Evolutionary conservation across 1,140 invertebrate species (phyloP), one percentile per base, ranked within the genome.

Genomic region (Nymphalis io): DNA sequence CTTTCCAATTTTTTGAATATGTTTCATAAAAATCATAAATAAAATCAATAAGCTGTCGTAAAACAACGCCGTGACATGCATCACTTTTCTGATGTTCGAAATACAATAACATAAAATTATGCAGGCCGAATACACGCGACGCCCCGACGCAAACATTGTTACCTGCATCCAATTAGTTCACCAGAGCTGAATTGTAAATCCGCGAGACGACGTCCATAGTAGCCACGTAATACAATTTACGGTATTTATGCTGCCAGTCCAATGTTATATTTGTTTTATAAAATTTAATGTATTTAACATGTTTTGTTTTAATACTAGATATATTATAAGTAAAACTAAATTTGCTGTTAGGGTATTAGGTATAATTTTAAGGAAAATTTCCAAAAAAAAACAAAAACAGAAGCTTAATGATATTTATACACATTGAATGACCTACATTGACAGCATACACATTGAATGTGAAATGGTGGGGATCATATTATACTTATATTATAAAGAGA

Each of bases 121-220:
- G 66, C 70, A 74, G 65, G 64, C 70, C 27, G 65, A 16, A 51
- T 61, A 58, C 62, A 68, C 62, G 66, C 53, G 66, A 63, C 64
- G 66, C 58, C 66, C 48, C 55, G 48, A 23, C 65, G 70, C 69
- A 72, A 74, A 76, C 74, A 76, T 72, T 74, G 76, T 76, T 79
- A 76, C 62, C 76, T 76, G 74, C 55, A 74, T 76, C 69, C 76
- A 76, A 76, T 79, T 79, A 79, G 69, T 64, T 64, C 57, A 53
- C 18, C 69, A 64, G 55, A 67, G 71, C 60, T 79, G 68, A 68
- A 70, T 76, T 76, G 72, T 76, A 74, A 79, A 76, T 79, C 74
- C 65, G 68, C 61, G 60, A 67, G 67, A 60, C 59, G 44, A 60
- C 21, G 33, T 67, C 51, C 59, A 57, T 21, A 20, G 21, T 18